phyloP scores from a whole-genome alignment of 2,113 vertebrate genomes.

The Mus spicilegus region DNA sequence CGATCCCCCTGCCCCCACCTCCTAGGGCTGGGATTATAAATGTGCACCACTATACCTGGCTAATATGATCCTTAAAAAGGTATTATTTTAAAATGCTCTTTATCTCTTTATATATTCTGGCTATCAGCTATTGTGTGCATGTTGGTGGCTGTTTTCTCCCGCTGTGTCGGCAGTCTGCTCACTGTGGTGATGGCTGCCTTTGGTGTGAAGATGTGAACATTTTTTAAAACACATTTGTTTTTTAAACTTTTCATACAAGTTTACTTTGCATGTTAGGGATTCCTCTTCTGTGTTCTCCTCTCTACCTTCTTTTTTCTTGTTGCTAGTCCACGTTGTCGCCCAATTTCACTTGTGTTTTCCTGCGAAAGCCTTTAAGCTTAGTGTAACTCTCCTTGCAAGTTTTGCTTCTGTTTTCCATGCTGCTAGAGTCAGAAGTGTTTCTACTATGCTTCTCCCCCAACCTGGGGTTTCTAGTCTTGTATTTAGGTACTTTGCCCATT shows the following conservation, averaged over 20 bases:
- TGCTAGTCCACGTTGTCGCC: not conserved
- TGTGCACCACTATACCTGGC: not conserved
- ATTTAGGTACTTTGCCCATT: not conserved
- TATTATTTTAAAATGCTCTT: not conserved
- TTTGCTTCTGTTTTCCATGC: not conserved
- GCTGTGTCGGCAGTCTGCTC: not conserved
- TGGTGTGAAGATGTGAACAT: not conserved
- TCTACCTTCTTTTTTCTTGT: not conserved
- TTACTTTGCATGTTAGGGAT: not conserved
- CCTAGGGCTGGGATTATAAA: not conserved
- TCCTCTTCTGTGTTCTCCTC: not conserved
- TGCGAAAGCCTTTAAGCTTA: not conserved
- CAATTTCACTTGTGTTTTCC: not conserved
- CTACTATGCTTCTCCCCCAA: not conserved
- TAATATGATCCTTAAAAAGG: not conserved
- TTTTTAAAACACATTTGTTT: not conserved
- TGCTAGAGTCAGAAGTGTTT: not conserved
- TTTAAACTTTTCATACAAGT: not conserved
- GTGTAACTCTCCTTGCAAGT: not conserved
- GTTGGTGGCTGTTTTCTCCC: not conserved
- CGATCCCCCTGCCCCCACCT: not conserved
- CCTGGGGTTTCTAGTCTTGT: not conserved
- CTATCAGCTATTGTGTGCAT: not conserved
- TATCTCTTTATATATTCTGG: not conserved
- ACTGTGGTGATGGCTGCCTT: not conserved